A percentile compares a stretch with the other conserved stretches of the same genome.
Evolutionary conservation across 2,113 vertebrate species (phyloP).

Genomic region (Brienomyrus longianalis): DNA sequence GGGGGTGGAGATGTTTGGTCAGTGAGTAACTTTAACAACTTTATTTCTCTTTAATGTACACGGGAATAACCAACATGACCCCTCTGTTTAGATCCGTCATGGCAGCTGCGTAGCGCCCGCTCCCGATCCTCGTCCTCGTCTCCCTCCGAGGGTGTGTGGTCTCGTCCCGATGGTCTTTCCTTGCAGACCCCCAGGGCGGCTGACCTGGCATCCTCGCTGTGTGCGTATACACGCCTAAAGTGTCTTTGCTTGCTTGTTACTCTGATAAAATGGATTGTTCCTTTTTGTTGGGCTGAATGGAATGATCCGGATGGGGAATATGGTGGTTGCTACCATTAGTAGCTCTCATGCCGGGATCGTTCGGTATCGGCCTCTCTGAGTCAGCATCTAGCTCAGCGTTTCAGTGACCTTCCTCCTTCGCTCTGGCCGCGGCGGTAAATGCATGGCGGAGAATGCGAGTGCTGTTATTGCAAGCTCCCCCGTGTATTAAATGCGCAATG

Average conservation of each 20-base stretch:
- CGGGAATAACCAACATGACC: conserved; percentile 38
- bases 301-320: neutral
- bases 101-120: conserved; percentile 69
- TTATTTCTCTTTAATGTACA: conserved; percentile 11
- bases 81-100: conserved; percentile 66
- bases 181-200: conserved; percentile 43
- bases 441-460: neutral
- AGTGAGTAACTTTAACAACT: neutral
- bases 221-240: conserved; percentile 54
- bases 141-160: conserved; percentile 61
- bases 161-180: conserved; percentile 68
- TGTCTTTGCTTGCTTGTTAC: neutral
- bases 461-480: neutral
- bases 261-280: neutral
- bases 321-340: neutral
- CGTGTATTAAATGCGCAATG: neutral
- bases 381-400: neutral
- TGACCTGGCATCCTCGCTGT: conserved; percentile 63
- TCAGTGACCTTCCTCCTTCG: neutral
- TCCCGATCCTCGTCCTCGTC: conserved; percentile 67
- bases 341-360: neutral
- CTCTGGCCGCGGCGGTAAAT: neutral
- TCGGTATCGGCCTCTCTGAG: neutral
- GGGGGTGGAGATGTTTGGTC: neutral
- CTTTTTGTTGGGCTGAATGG: neutral